Evolutionary conservation across 2,113 vertebrate genomes (phyloP).

Genomic region (Cynoglossus semilaevis): DNA sequence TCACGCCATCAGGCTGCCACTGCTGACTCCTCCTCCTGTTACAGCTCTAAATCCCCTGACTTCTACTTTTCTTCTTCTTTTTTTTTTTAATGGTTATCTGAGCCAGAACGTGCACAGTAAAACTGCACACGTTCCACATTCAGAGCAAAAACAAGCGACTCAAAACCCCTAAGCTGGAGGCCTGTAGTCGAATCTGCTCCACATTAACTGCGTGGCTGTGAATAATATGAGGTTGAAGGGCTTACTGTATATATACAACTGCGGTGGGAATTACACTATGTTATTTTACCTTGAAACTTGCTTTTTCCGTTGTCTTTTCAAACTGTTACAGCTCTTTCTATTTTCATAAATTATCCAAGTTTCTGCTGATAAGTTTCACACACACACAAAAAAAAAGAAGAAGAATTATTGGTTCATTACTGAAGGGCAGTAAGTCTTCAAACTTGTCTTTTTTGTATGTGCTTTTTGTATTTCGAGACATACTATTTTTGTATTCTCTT

Average conservation of each 20-base stretch:
- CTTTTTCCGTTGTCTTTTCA: conserved; percentile 33
- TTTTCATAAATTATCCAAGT: no score
- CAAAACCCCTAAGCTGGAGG: conserved; percentile 43
- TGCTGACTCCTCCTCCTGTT: conserved; percentile 37
- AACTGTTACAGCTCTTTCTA: no score
- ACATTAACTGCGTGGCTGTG: conserved; percentile 67
- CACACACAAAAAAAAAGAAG: no score
- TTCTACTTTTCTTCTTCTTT: no score
- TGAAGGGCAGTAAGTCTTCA: no score
- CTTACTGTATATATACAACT: conserved; percentile 61
- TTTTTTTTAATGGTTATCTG: conserved; percentile 55
- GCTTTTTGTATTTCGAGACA: no score
- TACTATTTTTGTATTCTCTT: no score
- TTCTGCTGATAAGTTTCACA: no score
- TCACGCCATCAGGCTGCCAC: conserved; percentile 32
- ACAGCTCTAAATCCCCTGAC: conserved; percentile 52
- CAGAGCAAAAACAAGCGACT: conserved; percentile 37
- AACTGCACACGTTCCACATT: conserved; percentile 47
- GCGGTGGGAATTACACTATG: conserved; percentile 54
- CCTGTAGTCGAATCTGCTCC: conserved; percentile 54
- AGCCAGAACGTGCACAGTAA: conserved; percentile 46
- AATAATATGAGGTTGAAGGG: conserved; percentile 60
- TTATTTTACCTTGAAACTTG: conserved; percentile 58
- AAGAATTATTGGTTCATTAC: no score
- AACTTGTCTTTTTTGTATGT: no score